These are phyloP conservation scores for Lithophane ornitopus DNA, from an alignment of 2,888 invertebrate genomes.

Conservation along the genomic window DNA sequence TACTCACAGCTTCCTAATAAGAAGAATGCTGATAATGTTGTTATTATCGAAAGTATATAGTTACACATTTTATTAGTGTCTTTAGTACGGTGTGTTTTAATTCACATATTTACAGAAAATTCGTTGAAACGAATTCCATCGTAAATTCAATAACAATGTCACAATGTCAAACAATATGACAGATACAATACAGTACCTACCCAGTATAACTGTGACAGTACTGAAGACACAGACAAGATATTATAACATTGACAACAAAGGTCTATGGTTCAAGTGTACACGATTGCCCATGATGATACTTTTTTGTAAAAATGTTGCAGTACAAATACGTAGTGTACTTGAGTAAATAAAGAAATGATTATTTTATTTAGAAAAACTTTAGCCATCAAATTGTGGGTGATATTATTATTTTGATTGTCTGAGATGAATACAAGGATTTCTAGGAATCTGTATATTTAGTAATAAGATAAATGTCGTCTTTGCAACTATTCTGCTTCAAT, in stretches of 20 bases:
- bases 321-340: neutral
- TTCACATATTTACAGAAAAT: conserved; percentile 23
- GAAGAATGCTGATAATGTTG: conserved; percentile 39
- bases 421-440: neutral
- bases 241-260: too few species aligned
- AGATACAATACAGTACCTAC: too few species aligned
- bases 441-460: neutral
- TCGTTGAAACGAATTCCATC: neutral
- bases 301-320: neutral
- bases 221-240: too few species aligned
- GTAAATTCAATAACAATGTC: conserved; percentile 24
- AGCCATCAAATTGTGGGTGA: neutral
- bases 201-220: too few species aligned
- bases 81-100: conserved; percentile 11
- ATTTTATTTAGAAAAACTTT: neutral
- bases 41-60: conserved; percentile 25
- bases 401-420: neutral
- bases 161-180: conserved; percentile 13
- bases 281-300: neutral
- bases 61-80: conserved; percentile 24
- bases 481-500: neutral
- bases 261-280: conserved; percentile 3
- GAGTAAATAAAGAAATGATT: neutral
- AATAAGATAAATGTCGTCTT: neutral
- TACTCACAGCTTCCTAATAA: conserved; percentile 69